Base-by-base conservation (phyloP, 2,797 vertebrate genomes). In the Rallus crepitans region DNA sequence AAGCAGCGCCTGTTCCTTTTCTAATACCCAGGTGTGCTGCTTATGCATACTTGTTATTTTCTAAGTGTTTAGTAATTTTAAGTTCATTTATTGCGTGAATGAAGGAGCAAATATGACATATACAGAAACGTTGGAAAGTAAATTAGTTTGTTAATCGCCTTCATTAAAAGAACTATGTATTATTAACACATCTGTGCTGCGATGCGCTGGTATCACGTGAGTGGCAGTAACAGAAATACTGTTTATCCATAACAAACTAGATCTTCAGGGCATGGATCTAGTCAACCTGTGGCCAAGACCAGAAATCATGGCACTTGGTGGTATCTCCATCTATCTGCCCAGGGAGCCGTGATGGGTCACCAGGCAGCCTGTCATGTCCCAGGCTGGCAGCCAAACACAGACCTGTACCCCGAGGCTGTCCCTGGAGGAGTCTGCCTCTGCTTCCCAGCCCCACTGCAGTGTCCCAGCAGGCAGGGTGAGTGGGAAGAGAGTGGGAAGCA, bases 81-180 rank as follows among this genome's bases (percentile, higher is more conserved):
- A 63, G 91, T 84, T 53, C 48, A 87, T 90, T 91, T 85, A 19
- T 78, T 93, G 87, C 73, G 82, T 27, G 84, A 91, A 79, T 89
- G 94, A 96, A 89, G 91, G 77, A 93, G 89, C 73, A 94, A 94
- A 94, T 64, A 75, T 30, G 80, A 45, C 91, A 82, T 56, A 73
- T 56, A 73, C 18, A 93, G 42, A 77, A 94, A 90, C 71, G 70
- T 9, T 48, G 91, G 86, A 77, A 93, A 89, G 40, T 45, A 93
- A 94, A 94, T 91, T 65, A 92, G 59, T 68, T 94, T 85, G 53
- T 48, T 85, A 93, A 93, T 82, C 50, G 39, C 21, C 55, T 92
- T 91, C 65, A 80, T 80, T 91, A 70, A 77, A 94, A 91, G 68
- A 85, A 56, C 71, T 48, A 15, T 35, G 70, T 80, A 30, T 79